Evolutionary conservation across 2,113 vertebrate species (phyloP).

Genomic region (Phalacrocorax aristotelis): DNA sequence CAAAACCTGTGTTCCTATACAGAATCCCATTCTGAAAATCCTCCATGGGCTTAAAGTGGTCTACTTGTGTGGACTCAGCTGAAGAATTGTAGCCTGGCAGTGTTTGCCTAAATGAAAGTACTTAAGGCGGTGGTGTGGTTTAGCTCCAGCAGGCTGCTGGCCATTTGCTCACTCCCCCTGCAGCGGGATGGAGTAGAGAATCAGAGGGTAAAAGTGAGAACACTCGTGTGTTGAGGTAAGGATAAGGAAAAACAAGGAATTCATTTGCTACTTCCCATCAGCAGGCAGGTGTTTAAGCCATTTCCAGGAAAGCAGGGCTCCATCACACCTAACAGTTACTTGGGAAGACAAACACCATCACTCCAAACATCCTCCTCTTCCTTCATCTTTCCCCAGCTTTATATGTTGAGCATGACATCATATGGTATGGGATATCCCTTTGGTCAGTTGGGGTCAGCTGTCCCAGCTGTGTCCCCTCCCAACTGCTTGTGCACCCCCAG

Average conservation of each 20-base stretch:
- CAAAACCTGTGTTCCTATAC: background rate
- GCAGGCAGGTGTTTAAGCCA: background rate
- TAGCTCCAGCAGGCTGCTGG: background rate
- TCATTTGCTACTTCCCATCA: background rate
- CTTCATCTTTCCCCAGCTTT: background rate
- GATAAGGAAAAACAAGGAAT: background rate
- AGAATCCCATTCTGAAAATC: background rate
- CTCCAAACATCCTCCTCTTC: background rate
- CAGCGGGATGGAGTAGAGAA: accelerated
- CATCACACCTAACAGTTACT: background rate
- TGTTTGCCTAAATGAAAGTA: background rate
- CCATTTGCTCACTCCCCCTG: accelerated
- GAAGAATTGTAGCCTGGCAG: background rate
- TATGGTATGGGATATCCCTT: background rate
- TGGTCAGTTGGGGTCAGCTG: background rate
- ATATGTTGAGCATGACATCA: background rate
- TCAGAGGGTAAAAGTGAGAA: background rate
- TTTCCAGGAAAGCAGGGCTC: background rate
- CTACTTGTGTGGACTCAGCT: accelerated
- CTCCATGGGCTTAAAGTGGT: accelerated
- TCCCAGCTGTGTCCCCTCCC: background rate
- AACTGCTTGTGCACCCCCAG: background rate
- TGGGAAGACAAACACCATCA: accelerated
- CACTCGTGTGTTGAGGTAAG: background rate
- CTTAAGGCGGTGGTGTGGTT: background rate